phyloP scores from a whole-genome alignment of 2,797 vertebrate genomes.

The Steatocranus sp. region DNA sequence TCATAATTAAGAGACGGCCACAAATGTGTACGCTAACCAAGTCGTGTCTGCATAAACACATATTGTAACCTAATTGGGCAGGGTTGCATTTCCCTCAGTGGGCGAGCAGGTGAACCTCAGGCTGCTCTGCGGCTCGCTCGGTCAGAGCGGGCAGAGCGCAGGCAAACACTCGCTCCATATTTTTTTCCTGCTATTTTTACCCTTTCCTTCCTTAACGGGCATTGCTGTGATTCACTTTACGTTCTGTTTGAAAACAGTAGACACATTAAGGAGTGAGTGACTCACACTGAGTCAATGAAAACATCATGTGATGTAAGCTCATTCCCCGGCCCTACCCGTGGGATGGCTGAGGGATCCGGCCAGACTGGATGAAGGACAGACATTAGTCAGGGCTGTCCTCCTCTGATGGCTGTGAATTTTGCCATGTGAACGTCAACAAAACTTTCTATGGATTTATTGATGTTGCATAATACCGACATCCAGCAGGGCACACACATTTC shows the following conservation, averaged over 20 bases:
- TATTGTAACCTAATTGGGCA: conserved; percentile 5
- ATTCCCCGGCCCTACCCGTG: background rate
- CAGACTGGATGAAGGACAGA: conserved; percentile 36
- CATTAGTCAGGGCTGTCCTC: conserved; percentile 46
- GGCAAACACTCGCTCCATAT: conserved; percentile 1
- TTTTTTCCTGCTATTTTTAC: conserved; percentile 27
- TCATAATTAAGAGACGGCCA: conserved; percentile 14
- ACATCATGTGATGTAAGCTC: conserved; percentile 25
- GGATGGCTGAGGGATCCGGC: background rate
- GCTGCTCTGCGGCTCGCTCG: background rate
- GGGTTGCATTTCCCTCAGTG: conserved; percentile 5
- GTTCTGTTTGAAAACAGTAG: background rate
- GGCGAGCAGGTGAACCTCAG: conserved; percentile 39
- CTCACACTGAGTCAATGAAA: conserved; percentile 45
- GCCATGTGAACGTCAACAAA: conserved; percentile 16
- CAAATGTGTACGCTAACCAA: conserved; percentile 20
- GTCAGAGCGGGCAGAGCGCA: background rate
- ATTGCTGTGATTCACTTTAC: conserved; percentile 6
- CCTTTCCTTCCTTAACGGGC: conserved; percentile 3
- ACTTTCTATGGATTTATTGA: conserved; percentile 4
- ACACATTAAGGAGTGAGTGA: conserved; percentile 34
- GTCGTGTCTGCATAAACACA: conserved; percentile 46
- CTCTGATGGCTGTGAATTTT: conserved; percentile 46
- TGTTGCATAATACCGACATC: background rate
- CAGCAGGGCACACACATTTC: background rate